phyloP scores from a whole-genome alignment of 2,797 vertebrate species.

The Ataeniobius toweri region DNA sequence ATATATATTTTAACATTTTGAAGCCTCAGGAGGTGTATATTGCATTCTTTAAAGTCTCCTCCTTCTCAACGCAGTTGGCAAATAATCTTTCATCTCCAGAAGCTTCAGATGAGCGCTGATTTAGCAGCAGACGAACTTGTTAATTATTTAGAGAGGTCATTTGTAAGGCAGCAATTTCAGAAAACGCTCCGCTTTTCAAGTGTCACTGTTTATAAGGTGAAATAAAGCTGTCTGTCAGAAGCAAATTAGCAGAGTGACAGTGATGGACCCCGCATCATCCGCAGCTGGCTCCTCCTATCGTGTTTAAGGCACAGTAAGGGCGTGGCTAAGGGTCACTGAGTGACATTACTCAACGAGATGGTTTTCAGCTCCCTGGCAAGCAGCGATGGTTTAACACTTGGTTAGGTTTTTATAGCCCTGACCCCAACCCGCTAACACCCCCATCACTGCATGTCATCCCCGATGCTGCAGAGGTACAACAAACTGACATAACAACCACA shows the following conservation, averaged over 20 bases:
- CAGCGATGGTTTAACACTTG: constrained; percentile 63
- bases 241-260: constrained; percentile 58
- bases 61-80: constrained; percentile 47
- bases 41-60: constrained; percentile 54
- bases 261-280: constrained; percentile 45
- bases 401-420: constrained; percentile 69
- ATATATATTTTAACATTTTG: constrained; percentile 32
- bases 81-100: constrained; percentile 63
- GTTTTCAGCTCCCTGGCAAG: constrained; percentile 58
- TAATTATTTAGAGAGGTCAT: constrained; percentile 77
- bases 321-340: constrained; percentile 44
- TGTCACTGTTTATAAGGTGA: constrained; percentile 62
- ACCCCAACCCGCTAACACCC: constrained; percentile 55
- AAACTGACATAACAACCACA: constrained; percentile 61
- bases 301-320: constrained; percentile 33
- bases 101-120: constrained; percentile 59
- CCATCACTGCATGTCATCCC: constrained; percentile 52
- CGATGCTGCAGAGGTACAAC: constrained; percentile 51
- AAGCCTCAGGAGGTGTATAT: constrained; percentile 36
- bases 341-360: constrained; percentile 65
- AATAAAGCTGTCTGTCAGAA: constrained; percentile 60
- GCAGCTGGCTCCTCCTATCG: constrained; percentile 48
- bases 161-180: constrained; percentile 64
- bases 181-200: constrained; percentile 56
- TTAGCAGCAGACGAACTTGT: constrained; percentile 72